Evolutionary conservation across 2,113 vertebrate species (phyloP), one percentile per base, ranked within the genome.

Genomic region (Hydrolagus affinis): DNA sequence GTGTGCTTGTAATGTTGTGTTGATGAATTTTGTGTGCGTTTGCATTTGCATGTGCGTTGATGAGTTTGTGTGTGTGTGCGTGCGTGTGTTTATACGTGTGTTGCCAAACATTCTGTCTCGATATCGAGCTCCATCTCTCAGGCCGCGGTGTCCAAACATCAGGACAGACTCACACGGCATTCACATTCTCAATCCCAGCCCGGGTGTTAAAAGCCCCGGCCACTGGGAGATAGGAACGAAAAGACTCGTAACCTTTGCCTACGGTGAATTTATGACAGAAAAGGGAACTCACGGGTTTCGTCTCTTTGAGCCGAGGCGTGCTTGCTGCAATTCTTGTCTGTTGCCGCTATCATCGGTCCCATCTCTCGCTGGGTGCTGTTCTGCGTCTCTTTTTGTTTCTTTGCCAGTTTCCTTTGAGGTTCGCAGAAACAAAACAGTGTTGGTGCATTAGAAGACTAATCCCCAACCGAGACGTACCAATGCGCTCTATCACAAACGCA

Each of bases 311-410:
- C 92, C n/a, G 96, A 92, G 90, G 94, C 96, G 90, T 98, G 95
- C 90, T 99, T 98, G 86, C 92, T 90, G 86, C 93, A 91, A 87
- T 95, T 96, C 91, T 98, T 98, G 90, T 98, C 96, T 0, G 78
- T 83, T 15, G 96, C 92, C 0, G 94, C 88, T 89, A 95, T 94
- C 87, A 99, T 95, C 0, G 96, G 96, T 10, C 95, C 96, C 97
- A 98, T 99, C 94, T 99, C 97, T 87, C 97, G 94, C 91, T 98
- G 97, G 0, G 95, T 96, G 92, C 95, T 96, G 91, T 95, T 96
- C 88, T 96, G 96, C 0, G 96, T 97, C 92, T 98, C 97, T 92
- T 99, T 99, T 93, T 99, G 97, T 91, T 99, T 99, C 93, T 99
- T 99, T 56, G 97, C 97, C 92, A 99, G 91, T 92, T 99, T 99